Base-by-base conservation (phyloP, 1,140 invertebrate genomes). In the Orius insidiosus region DNA sequence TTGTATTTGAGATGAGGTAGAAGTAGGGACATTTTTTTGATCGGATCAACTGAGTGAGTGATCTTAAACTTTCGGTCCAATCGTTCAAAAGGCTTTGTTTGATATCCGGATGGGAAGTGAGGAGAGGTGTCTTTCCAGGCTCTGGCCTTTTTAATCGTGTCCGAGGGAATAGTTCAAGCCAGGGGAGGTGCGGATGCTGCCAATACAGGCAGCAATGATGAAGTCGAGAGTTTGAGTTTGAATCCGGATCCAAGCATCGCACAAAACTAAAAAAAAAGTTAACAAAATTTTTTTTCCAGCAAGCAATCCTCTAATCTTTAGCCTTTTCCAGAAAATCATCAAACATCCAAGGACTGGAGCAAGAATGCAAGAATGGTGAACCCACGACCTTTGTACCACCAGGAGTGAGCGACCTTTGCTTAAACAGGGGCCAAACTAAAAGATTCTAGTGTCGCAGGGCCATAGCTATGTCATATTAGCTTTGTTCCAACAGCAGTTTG, bases 1-100 rank as follows among this genome's bases (percentile, higher is more conserved):
- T 94, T 18, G 75, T 73, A 61, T 89, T 86, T 2, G 84, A 76
- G 59, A 89, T 90, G 3, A 94, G 64, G 63, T 95, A 97, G 66
- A 97, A 95, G 59, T 87, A 97, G 6, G 90, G 87, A 63, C 90
- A 95, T 56, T 92, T 85, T 16, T 78, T 70, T 0, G 84, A 76
- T 52, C 85, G 69, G 6, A 95, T 55, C 16, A 89, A 63, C 59
- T 81, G 64, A 45, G 69, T 71, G 13, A 67, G 57, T 0, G 83
- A 85, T 33, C 78, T 69, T 52, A 93, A 86, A 61, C 87, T 89
- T 43, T 83, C 77, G 35, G 73, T 72, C 85, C 83, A 89, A 52
- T 85, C 78, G 42, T 64, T 68, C 13, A 77, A 72, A 11, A 88
- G 58, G 1, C 71, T 66, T 38, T 76, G 69, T 51, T 70, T 74